Percentiles rank a stretch among this genome's conserved stretches.
phyloP scores from a whole-genome alignment of 2,888 invertebrate species.

The Xestia c-nigrum region DNA sequence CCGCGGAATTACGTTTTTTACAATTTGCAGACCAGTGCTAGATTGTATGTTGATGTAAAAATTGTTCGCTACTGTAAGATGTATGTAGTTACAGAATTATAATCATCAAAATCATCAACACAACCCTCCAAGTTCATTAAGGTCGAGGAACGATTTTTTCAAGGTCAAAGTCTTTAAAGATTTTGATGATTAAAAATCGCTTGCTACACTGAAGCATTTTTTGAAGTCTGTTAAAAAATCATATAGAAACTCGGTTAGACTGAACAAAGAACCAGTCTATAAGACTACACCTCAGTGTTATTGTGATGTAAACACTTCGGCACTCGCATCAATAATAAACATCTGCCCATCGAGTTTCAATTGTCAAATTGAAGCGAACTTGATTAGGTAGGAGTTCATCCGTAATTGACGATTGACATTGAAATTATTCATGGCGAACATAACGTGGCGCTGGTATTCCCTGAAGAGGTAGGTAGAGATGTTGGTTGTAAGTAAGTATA shows the following conservation, averaged over 20 bases:
- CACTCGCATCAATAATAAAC: constrained; percentile 15
- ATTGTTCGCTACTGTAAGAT: no score
- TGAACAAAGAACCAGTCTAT: neutral
- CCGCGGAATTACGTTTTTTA: no score
- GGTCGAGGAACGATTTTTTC: no score
- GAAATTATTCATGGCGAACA: neutral
- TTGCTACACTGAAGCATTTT: neutral
- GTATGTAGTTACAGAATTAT: no score
- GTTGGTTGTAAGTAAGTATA: neutral
- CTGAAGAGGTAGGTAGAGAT: neutral
- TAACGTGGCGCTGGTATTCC: no score
- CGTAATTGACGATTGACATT: constrained; percentile 2
- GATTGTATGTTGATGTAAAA: no score
- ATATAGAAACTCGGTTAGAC: neutral
- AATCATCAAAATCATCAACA: no score
- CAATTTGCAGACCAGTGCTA: no score
- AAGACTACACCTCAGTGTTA: neutral
- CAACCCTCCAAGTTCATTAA: no score
- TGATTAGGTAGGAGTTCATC: constrained; percentile 3
- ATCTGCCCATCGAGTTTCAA: constrained; percentile 22
- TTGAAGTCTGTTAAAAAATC: neutral
- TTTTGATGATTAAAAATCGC: no score
- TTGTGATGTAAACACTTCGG: neutral
- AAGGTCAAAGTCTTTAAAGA: no score
- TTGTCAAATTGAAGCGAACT: constrained; percentile 16